A percentile compares a stretch with the other conserved stretches of the same genome.
These are phyloP conservation scores for Ceraclea dissimilis DNA, from an alignment of 2,888 invertebrate genomes.

Conservation along the genomic window DNA sequence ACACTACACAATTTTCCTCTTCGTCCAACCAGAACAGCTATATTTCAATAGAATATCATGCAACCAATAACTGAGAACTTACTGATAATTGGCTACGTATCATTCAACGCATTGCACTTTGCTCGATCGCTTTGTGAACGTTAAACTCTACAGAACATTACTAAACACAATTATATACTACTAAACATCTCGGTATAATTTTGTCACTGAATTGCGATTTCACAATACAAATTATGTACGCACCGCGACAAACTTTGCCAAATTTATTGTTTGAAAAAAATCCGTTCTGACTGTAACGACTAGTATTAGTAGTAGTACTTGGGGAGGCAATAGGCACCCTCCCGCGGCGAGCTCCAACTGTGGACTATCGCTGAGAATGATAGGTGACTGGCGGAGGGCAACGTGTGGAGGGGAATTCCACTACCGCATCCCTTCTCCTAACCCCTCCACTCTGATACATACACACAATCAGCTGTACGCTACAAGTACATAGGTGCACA, in stretches of 20 bases:
- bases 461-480: neutral
- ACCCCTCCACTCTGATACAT: neutral
- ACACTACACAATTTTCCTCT: conserved; percentile 3
- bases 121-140: neutral
- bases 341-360: neutral
- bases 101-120: neutral
- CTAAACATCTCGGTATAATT: too few species aligned
- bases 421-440: neutral
- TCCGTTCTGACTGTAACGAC: too few species aligned
- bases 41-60: neutral
- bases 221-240: too few species aligned
- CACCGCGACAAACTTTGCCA: too few species aligned
- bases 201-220: too few species aligned
- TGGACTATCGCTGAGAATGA: neutral
- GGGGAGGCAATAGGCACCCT: neutral
- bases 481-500: too few species aligned
- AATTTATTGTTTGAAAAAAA: too few species aligned
- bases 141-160: too few species aligned
- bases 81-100: conserved; percentile 1
- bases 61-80: neutral
- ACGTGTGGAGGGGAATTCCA: neutral
- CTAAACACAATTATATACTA: too few species aligned
- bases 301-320: too few species aligned
- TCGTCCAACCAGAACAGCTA: conserved; percentile 7
- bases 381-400: neutral